A percentile compares a stretch with the other conserved stretches of the same genome.
phyloP scores from a whole-genome alignment of 2,888 invertebrate genomes.

The Erpobdella octoculata region DNA sequence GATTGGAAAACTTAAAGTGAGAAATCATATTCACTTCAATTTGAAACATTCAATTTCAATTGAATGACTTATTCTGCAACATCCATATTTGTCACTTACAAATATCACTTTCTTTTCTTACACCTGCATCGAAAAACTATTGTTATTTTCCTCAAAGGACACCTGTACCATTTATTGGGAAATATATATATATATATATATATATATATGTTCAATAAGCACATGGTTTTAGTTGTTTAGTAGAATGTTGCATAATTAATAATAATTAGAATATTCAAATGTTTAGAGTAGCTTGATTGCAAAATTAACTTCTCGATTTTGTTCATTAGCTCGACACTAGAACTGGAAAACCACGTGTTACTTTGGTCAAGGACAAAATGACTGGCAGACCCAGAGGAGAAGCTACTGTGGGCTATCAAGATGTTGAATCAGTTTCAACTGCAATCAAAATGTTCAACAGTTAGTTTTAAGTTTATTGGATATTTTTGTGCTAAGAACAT shows the following conservation, averaged over 20 bases:
- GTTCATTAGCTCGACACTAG: slow-evolving; percentile 74
- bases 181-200: no score
- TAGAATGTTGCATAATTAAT: no score
- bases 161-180: no score
- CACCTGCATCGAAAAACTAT: no score
- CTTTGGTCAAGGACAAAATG: slow-evolving; percentile 93
- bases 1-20: slow-evolving; percentile 88
- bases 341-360: slow-evolving; percentile 86
- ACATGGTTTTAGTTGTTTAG: no score
- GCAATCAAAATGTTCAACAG: slow-evolving; percentile 97
- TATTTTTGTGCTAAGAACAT: background rate
- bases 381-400: slow-evolving; percentile 90
- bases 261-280: no score
- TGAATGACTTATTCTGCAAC: background rate
- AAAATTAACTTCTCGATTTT: background rate
- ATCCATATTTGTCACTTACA: no score
- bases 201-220: no score
- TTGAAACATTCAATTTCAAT: background rate
- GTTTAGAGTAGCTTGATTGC: no score
- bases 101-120: no score
- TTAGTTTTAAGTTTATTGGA: slow-evolving; percentile 39
- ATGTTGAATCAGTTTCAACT: slow-evolving; percentile 82
- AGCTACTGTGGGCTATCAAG: slow-evolving; percentile 94
- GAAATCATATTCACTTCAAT: background rate
- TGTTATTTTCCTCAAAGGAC: no score